phyloP scores from a whole-genome alignment of 2,888 invertebrate genomes.

The Dysmachus trigonus region DNA sequence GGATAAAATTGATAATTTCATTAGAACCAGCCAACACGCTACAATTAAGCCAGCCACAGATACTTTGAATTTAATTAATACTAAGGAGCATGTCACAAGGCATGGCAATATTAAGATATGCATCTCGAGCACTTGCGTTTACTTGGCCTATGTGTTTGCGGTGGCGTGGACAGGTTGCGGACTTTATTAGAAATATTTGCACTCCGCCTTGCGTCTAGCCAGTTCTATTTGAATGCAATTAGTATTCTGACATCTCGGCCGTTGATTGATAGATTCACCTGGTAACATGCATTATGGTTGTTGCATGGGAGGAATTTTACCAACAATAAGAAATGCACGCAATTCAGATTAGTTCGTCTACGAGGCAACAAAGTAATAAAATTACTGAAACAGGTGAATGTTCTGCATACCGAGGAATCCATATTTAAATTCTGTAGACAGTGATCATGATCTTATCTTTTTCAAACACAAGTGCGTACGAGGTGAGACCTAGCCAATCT shows the following conservation, averaged over 20 bases:
- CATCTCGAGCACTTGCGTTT: not conserved
- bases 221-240: not conserved
- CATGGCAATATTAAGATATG: not conserved
- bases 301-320: not conserved
- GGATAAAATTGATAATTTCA: not conserved
- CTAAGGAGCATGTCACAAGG: not conserved
- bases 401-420: not conserved
- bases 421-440: not conserved
- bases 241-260: not conserved
- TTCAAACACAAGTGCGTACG: not conserved
- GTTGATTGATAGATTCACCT: not conserved
- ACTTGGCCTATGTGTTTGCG: not conserved
- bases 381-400: not conserved
- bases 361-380: not conserved
- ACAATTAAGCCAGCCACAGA: not conserved
- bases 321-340: not conserved
- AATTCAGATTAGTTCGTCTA: conserved; percentile 1
- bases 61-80: not conserved
- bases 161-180: not conserved
- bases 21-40: not conserved
- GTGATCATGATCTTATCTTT: not conserved
- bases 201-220: not conserved
- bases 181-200: not conserved
- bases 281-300: not conserved
- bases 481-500: not conserved